These are phyloP conservation scores for Endomychus coccineus DNA, from an alignment of 2,888 invertebrate species.

Conservation along the genomic window DNA sequence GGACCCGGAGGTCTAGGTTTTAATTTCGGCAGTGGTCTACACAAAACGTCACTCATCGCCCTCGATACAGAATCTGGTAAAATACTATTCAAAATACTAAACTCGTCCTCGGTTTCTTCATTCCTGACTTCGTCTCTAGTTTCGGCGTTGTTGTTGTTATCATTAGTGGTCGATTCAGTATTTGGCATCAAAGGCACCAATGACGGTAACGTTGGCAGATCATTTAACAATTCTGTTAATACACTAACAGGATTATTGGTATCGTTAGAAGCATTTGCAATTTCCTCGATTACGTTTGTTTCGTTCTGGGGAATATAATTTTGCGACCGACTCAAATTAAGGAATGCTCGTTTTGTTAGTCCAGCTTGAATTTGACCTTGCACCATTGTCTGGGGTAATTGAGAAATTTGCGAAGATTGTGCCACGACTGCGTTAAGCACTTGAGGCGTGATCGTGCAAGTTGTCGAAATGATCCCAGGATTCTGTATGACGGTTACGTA, in stretches of 20 bases:
- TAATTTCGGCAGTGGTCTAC: constrained; percentile 41
- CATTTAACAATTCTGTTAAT: too few relatives aligned
- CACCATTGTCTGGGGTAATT: not conserved
- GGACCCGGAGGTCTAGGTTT: constrained; percentile 45
- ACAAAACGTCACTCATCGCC: constrained; percentile 34
- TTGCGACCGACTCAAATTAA: too few relatives aligned
- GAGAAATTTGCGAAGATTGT: not conserved
- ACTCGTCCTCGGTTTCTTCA: constrained; percentile 24
- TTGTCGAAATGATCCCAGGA: constrained; percentile 8
- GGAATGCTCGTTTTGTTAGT: too few relatives aligned
- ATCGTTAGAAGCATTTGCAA: not conserved
- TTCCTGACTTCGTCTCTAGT: constrained; percentile 11
- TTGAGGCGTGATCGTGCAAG: constrained; percentile 7
- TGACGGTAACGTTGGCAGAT: too few relatives aligned
- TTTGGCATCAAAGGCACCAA: too few relatives aligned
- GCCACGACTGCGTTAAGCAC: constrained; percentile 9
- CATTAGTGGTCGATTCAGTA: constrained; percentile 4
- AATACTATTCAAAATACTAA: constrained; percentile 27
- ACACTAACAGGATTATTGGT: constrained; percentile 1
- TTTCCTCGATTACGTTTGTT: constrained; percentile 10
- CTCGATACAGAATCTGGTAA: constrained; percentile 34
- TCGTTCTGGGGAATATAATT: constrained; percentile 35
- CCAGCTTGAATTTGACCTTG: too few relatives aligned
- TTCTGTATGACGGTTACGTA: constrained; percentile 7
- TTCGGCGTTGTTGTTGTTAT: constrained; percentile 11